Percentiles rank a stretch among this genome's conserved stretches.
phyloP scores from a whole-genome alignment of 2,113 vertebrate species.

The Connochaetes taurinus region DNA sequence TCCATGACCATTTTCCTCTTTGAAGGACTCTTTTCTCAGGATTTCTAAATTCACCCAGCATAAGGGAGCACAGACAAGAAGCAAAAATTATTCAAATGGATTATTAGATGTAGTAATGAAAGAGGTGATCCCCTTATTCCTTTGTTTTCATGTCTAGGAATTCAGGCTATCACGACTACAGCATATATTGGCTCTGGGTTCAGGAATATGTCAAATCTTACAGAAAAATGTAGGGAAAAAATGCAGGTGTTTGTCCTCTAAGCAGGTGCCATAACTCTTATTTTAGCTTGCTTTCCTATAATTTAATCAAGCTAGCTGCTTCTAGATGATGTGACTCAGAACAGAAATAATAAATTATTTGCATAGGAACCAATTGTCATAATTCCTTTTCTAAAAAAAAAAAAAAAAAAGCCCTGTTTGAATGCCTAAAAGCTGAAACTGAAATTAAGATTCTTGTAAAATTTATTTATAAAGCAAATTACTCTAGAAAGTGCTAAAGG shows the following conservation, averaged over 20 bases:
- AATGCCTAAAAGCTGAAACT: background rate
- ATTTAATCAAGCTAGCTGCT: background rate
- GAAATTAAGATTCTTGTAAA: background rate
- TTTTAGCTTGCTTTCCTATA: background rate
- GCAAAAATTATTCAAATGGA: background rate
- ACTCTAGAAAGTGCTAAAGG: background rate
- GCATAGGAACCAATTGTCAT: background rate
- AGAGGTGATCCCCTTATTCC: rapidly evolving
- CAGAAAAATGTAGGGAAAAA: no score
- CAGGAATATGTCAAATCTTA: background rate
- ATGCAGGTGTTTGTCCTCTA: background rate
- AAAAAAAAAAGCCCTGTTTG: background rate
- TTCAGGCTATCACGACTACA: background rate
- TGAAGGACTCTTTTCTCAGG: background rate
- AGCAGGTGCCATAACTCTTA: background rate
- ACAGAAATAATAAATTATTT: background rate
- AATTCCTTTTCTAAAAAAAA: background rate
- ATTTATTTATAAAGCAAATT: background rate
- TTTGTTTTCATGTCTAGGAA: background rate
- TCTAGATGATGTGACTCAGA: background rate
- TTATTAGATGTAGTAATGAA: background rate
- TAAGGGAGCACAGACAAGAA: background rate
- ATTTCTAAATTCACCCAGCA: background rate
- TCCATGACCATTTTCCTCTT: background rate
- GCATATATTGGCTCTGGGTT: background rate